Base-by-base conservation (phyloP, 2,888 invertebrate species). In the Timandra comae region DNA sequence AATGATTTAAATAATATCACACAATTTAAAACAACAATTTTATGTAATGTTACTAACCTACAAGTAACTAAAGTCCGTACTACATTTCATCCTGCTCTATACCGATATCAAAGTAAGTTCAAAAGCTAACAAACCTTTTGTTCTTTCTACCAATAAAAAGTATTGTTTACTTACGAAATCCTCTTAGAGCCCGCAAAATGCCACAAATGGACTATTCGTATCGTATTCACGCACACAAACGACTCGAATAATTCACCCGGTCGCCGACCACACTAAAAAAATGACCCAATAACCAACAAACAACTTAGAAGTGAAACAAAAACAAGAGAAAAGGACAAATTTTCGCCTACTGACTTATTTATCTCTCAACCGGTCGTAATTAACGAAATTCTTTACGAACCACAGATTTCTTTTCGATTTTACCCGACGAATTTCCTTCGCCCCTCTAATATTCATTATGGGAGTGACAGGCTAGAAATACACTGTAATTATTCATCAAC, bases 381-480 rank as follows among this genome's bases (percentile, higher is more conserved):
- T 79, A 81, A 76, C 67, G 69, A 58, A 69, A 73, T 76, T 75
- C 64, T 63, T 68, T 48, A 49, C 42, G 60, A 51, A 62, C 70
- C 69, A 53, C 72, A 66, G 74, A 77, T 76, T 76, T 73, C 64
- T 64, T 68, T 59, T 35, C 63, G 56, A 59, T 65, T 64, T 63
- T 63, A 56, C 57, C 51, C 43, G 31, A 50, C 35, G 38, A 45
- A 50, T 41, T 38, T 41, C 35, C 30, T 28, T 19, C 23, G 31
- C 69, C 65, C 60, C 66, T 77, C 66, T 73, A 71, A 78, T 80
- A 82, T 82, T 85, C 80, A 84, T 85, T 85, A 81, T 61, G 53
- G 51, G 59, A 71, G 74, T 82, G 84, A 82, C 82, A 72, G 69
- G 76, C 79, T 77, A 80, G 74, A 85, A 80, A 79, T 77, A 74